Evolutionary conservation across 2,888 invertebrate species (phyloP), one percentile per base, ranked within the genome.

Genomic region (Drosophila maculinotata): DNA sequence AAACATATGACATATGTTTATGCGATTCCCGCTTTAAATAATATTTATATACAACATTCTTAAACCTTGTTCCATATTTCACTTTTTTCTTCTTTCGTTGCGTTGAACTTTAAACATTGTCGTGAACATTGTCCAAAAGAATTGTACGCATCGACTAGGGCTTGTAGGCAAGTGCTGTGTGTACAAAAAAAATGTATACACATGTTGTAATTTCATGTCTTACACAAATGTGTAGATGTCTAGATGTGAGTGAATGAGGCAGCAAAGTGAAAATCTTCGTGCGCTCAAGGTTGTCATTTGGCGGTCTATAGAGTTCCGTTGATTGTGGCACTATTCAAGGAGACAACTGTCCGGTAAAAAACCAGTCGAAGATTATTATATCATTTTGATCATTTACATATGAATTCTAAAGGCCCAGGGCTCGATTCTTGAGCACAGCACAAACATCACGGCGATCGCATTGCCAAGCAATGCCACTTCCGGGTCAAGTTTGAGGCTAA

Each of bases 381-480:
- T 39, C 60, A 76, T 65, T 73, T 66, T 56, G 66, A 10, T 77
- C 49, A 87, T 84, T 81, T 84, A 69, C 81, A 81, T 87, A 80
- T 70, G 44, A 69, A 77, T 84, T 81, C 77, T 83, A 60, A 56
- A 38, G 60, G 64, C 70, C 68, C 49, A 69, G 70, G 69, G 86
- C 67, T 51, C 39, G 53, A 84, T 85, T 85, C 85, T 74, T 84
- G 62, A 58, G 57, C 64, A 65, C 42, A 48, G 48, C 54, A 42
- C 56, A 65, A 48, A 38, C 48, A 69, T 57, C 68, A 39, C 30
- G 28, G 39, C 36, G 42, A 67, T 59, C 49, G 30, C 41, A 17
- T 33, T 67, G 42, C 57, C 52, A 56, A 26, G 48, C 64, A 75
- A 69, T 70, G 72, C 17, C 66, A 75, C 58, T 84, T 84, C 83